phyloP scores from a whole-genome alignment of 2,888 invertebrate genomes.

The Luffia ferchaultella region DNA sequence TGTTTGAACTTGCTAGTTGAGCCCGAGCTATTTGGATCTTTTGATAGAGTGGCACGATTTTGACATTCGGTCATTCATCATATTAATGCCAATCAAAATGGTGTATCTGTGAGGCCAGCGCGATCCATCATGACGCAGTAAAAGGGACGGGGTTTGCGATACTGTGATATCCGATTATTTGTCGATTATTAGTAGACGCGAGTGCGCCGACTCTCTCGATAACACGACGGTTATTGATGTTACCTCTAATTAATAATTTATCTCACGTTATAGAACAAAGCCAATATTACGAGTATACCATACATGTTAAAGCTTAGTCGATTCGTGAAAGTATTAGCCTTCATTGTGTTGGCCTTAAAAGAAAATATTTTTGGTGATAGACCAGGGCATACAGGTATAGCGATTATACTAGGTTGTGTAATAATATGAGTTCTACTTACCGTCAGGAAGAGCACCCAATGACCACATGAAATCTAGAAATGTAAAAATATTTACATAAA shows the following conservation, averaged over 20 bases:
- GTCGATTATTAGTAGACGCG: conserved; percentile 29
- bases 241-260: background rate
- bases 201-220: background rate
- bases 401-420: too few relatives aligned
- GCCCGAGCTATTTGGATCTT: too few relatives aligned
- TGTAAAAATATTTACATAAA: conserved; percentile 68
- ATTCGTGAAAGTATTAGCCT: too few relatives aligned
- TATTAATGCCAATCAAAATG: conserved; percentile 67
- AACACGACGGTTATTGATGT: background rate
- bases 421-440: conserved; percentile 72
- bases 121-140: conserved; percentile 48
- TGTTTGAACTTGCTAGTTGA: too few relatives aligned
- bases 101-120: conserved; percentile 59
- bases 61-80: conserved; percentile 56
- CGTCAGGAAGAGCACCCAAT: conserved; percentile 97
- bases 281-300: too few relatives aligned
- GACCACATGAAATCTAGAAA: conserved; percentile 98
- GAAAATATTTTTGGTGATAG: too few relatives aligned
- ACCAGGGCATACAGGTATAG: too few relatives aligned
- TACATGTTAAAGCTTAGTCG: too few relatives aligned
- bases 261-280: background rate
- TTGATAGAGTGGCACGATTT: too few relatives aligned
- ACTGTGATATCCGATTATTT: conserved; percentile 24
- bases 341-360: too few relatives aligned
- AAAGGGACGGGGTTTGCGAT: conserved; percentile 34